These are phyloP conservation scores for Lasioglossum calceatum DNA, from an alignment of 2,888 invertebrate species.

Conservation along the genomic window DNA sequence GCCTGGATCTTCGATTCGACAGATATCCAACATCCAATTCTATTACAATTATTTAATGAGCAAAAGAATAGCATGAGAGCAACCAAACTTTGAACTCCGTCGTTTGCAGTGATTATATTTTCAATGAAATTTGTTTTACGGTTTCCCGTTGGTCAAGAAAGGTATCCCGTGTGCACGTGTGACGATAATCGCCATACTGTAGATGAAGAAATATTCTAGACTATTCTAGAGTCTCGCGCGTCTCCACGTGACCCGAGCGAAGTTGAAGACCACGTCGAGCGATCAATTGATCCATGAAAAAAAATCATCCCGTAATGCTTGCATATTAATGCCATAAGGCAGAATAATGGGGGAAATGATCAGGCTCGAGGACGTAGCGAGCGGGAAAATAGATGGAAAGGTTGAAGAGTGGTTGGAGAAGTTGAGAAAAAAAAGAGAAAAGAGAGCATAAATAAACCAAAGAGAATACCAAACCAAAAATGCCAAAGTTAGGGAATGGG, in stretches of 20 bases:
- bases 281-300: constrained; percentile 4
- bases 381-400: no score
- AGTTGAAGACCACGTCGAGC: neutral
- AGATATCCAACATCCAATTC: neutral
- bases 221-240: constrained; percentile 10
- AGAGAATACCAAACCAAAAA: no score
- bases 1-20: neutral
- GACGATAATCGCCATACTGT: neutral
- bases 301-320: neutral
- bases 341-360: no score
- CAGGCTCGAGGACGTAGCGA: no score
- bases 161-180: neutral
- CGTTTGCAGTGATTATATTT: no score
- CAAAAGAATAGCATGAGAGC: neutral
- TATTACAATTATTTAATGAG: neutral
- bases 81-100: no score
- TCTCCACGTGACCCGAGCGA: constrained; percentile 37
- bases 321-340: constrained; percentile 19
- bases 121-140: neutral
- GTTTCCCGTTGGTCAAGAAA: neutral
- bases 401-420: no score
- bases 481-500: no score
- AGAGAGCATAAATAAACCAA: no score
- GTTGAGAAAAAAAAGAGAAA: no score
- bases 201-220: constrained; percentile 5